Evolutionary conservation across 2,113 vertebrate genomes (phyloP).

Genomic region (Polyodon spathula): DNA sequence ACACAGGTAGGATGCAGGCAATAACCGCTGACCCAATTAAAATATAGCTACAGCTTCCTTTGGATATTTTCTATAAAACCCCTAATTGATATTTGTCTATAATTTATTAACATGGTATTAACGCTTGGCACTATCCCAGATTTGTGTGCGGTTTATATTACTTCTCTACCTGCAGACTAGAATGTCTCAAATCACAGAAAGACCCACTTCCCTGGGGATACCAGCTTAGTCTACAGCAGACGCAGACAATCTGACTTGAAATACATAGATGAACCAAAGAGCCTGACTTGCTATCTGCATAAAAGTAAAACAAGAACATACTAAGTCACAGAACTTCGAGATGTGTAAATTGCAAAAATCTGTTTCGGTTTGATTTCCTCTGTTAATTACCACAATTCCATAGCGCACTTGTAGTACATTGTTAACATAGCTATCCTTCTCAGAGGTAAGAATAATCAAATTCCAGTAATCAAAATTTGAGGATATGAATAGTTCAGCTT

Average conservation of each 20-base stretch:
- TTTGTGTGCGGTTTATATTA: constrained; percentile 32
- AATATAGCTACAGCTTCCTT: constrained; percentile 49
- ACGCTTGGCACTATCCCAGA: constrained; percentile 47
- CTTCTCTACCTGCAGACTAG: constrained; percentile 31
- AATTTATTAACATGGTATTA: constrained; percentile 52
- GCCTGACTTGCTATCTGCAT: constrained; percentile 9
- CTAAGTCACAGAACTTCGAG: constrained; percentile 5
- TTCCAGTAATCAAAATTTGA: too few relatives aligned
- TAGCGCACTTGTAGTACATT: too few relatives aligned
- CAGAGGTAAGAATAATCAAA: too few relatives aligned
- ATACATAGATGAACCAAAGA: background rate
- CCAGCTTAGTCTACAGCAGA: constrained; percentile 8
- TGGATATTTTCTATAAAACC: constrained; percentile 59
- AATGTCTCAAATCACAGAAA: constrained; percentile 15
- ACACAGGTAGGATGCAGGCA: constrained; percentile 58
- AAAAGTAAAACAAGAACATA: background rate
- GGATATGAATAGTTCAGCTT: too few relatives aligned
- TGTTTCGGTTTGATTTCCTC: too few relatives aligned
- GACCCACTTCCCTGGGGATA: constrained; percentile 11
- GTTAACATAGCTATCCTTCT: too few relatives aligned
- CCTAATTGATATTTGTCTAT: constrained; percentile 57
- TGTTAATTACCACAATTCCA: too few relatives aligned
- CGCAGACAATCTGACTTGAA: constrained; percentile 7
- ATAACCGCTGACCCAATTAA: constrained; percentile 57
- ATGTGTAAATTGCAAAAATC: too few relatives aligned